A percentile compares a stretch with the other conserved stretches of the same genome.
phyloP scores from a whole-genome alignment of 2,113 vertebrate genomes.

The Agelaius tricolor region DNA sequence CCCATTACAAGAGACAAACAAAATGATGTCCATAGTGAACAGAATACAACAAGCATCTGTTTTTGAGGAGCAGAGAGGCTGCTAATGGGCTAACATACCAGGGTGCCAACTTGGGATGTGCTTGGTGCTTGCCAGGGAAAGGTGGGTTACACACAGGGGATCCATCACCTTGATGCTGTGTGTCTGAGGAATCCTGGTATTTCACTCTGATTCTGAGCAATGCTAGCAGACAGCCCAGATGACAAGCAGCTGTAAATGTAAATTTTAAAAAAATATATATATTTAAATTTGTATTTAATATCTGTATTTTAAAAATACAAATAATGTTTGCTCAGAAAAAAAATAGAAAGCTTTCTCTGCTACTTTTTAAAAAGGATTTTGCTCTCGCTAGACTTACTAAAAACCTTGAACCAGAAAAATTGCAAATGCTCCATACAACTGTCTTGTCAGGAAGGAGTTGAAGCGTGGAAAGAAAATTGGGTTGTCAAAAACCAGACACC shows the following conservation, averaged over 20 bases:
- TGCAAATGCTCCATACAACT: background rate
- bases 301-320: background rate
- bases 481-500: background rate
- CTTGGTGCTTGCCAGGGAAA: background rate
- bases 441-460: background rate
- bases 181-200: background rate
- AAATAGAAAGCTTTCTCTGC: background rate
- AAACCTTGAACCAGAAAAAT: background rate
- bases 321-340: background rate
- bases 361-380: background rate
- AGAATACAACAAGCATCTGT: background rate
- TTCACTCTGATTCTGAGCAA: background rate
- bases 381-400: background rate
- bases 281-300: background rate
- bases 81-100: rapidly evolving
- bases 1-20: background rate
- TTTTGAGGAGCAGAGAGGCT: background rate
- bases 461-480: background rate
- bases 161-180: background rate
- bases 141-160: rapidly evolving
- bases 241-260: background rate
- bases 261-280: too few relatives aligned
- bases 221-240: background rate
- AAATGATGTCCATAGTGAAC: background rate
- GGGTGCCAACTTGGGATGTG: background rate